phyloP scores from a whole-genome alignment of 1,140 invertebrate species.

The Polypedilum vanderplanki region DNA sequence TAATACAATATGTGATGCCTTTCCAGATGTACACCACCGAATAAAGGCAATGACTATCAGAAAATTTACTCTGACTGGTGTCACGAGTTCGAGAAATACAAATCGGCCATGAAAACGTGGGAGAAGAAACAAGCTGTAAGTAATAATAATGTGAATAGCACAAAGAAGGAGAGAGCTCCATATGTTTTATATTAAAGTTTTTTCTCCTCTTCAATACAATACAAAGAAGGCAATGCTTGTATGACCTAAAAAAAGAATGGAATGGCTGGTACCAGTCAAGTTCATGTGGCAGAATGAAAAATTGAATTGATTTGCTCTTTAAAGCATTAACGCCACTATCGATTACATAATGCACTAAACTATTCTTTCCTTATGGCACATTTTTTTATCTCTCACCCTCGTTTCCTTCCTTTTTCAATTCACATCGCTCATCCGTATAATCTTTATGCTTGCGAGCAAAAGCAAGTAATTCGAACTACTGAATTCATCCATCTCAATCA shows the following conservation, averaged over 20 bases:
- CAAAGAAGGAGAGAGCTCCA: background rate
- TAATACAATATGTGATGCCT: background rate
- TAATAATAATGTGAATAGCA: constrained; percentile 29
- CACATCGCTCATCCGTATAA: no score
- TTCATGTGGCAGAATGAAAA: constrained; percentile 13
- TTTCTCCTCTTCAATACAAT: background rate
- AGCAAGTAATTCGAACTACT: background rate
- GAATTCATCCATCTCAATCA: constrained; percentile 12
- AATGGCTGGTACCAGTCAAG: constrained; percentile 16
- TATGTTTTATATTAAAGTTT: constrained; percentile 15
- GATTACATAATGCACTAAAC: constrained; percentile 2
- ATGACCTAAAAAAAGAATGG: background rate
- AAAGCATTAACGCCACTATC: constrained; percentile 4
- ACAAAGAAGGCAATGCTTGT: background rate
- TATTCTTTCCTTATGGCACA: no score
- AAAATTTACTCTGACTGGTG: constrained; percentile 75
- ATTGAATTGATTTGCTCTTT: background rate
- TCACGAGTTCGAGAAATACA: constrained; percentile 74
- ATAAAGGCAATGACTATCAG: constrained; percentile 62
- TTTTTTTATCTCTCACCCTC: no score
- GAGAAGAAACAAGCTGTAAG: constrained; percentile 64
- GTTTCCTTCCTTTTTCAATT: no score
- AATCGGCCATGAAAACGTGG: constrained; percentile 68
- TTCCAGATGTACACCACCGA: constrained; percentile 56
- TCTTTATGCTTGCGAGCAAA: no score